These are phyloP conservation scores for Drosophila asahinai DNA, from an alignment of 1,140 invertebrate genomes.

Conservation along the genomic window DNA sequence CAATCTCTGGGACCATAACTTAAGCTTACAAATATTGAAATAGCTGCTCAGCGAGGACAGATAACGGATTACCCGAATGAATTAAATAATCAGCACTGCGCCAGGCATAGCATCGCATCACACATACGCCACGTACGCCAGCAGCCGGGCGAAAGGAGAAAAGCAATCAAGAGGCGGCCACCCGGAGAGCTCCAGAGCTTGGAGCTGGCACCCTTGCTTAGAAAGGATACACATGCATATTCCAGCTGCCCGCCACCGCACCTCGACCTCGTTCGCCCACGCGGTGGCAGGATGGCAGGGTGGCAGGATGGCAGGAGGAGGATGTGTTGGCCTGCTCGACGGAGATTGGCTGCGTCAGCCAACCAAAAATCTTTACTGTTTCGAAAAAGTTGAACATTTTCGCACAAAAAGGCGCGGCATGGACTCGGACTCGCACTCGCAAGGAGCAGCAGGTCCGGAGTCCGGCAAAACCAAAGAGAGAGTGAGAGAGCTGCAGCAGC, in stretches of 20 bases:
- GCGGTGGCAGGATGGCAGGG: not conserved
- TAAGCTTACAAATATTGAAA: constrained; percentile 38
- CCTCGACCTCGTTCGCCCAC: constrained; percentile 40
- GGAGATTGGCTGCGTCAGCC: constrained; percentile 82
- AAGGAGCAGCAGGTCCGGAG: constrained; percentile 21
- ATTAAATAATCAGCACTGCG: constrained; percentile 54
- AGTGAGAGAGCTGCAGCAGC: constrained; percentile 56
- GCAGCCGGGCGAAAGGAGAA: constrained; percentile 4
- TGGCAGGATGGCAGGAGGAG: not conserved
- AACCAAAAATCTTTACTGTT: constrained; percentile 84
- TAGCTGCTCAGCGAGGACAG: constrained; percentile 11
- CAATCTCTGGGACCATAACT: not conserved
- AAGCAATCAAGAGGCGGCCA: constrained; percentile 41
- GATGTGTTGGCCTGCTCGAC: constrained; percentile 52
- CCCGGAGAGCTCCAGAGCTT: constrained; percentile 4
- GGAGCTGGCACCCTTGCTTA: constrained; percentile 39
- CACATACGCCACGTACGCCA: constrained; percentile 68
- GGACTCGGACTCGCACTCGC: constrained; percentile 22
- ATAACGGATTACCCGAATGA: constrained; percentile 39
- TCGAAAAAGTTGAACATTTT: constrained; percentile 83
- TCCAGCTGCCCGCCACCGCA: constrained; percentile 28
- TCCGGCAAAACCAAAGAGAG: constrained; percentile 11
- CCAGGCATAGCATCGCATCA: constrained; percentile 63
- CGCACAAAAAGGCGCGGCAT: constrained; percentile 81
- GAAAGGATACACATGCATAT: constrained; percentile 53